Conservation (phyloP, 2,888 invertebrate genomes). For the Lottia scabra region DNA sequence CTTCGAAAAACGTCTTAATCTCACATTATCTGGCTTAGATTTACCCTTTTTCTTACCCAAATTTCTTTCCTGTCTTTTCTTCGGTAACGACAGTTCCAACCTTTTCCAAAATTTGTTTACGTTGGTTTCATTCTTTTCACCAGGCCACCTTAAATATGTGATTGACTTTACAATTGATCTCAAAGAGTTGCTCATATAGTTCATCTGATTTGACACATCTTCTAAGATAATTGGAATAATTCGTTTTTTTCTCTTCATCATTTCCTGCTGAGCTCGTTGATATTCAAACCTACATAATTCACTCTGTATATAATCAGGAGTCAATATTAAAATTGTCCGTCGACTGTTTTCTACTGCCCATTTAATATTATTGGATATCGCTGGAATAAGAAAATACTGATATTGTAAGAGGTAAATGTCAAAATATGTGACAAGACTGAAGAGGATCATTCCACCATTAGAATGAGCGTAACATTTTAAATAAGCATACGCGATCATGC, state of each 20-base stretch:
- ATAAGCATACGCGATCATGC: too few species aligned
- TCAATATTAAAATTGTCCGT: slow-evolving; percentile 50
- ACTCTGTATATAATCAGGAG: slow-evolving; percentile 49
- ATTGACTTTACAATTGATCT: slow-evolving; percentile 46
- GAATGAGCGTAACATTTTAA: too few species aligned
- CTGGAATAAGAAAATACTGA: slow-evolving; percentile 28
- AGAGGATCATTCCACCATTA: too few species aligned
- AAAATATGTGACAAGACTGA: too few species aligned
- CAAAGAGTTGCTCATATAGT: slow-evolving; percentile 44
- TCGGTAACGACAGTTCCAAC: slow-evolving; percentile 49
- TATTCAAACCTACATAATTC: slow-evolving; percentile 57
- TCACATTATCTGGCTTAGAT: neutral
- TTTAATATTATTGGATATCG: slow-evolving; percentile 57
- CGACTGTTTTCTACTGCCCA: slow-evolving; percentile 52
- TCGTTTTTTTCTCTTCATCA: slow-evolving; percentile 53
- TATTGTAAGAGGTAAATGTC: too few species aligned
- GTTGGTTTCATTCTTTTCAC: slow-evolving; percentile 24
- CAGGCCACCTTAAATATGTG: slow-evolving; percentile 54
- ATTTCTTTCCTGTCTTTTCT: slow-evolving; percentile 33
- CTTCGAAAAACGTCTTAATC: too few species aligned
- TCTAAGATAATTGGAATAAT: slow-evolving; percentile 54
- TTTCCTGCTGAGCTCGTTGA: slow-evolving; percentile 56
- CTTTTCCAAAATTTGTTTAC: slow-evolving; percentile 51
- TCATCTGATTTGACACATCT: slow-evolving; percentile 34
- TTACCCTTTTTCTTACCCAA: neutral